These are phyloP conservation scores for Furcifer pardalis DNA, from an alignment of 2,797 vertebrate genomes.

Conservation along the genomic window DNA sequence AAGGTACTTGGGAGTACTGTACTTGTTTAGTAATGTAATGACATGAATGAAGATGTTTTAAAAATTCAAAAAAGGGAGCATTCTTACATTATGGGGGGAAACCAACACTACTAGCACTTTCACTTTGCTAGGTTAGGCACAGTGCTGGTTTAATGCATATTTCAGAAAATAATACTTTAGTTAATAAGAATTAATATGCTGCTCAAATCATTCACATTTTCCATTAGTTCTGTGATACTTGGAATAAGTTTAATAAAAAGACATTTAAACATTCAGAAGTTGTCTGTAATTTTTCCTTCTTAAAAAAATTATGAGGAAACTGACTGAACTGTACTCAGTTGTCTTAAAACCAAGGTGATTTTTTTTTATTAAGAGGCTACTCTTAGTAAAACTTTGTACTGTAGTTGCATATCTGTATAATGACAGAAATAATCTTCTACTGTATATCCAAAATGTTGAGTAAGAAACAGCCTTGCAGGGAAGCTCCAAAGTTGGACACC, in stretches of 20 bases:
- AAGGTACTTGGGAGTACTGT: no score
- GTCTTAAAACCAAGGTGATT: neutral
- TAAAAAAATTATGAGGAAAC: neutral
- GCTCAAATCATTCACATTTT: neutral
- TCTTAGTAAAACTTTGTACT: neutral
- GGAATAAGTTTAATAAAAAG: conserved; percentile 10
- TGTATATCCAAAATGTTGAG: neutral
- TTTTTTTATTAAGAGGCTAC: neutral
- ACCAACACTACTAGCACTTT: conserved; percentile 9
- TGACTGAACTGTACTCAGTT: neutral
- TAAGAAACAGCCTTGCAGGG: neutral
- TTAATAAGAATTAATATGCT: conserved; percentile 12
- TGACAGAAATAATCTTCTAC: neutral
- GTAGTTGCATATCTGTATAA: neutral
- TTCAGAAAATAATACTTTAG: conserved; percentile 4
- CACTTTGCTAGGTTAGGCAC: neutral
- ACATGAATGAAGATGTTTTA: neutral
- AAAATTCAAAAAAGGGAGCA: neutral
- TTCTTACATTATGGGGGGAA: neutral
- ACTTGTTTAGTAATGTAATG: neutral
- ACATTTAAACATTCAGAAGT: neutral
- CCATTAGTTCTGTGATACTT: conserved; percentile 25
- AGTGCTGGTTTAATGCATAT: neutral
- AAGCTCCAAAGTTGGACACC: neutral
- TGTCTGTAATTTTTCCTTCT: neutral